A percentile compares a stretch with the other conserved stretches of the same genome.
Evolutionary conservation across 2,113 vertebrate genomes (phyloP).

Genomic region (Microcebus lehilahytsara): DNA sequence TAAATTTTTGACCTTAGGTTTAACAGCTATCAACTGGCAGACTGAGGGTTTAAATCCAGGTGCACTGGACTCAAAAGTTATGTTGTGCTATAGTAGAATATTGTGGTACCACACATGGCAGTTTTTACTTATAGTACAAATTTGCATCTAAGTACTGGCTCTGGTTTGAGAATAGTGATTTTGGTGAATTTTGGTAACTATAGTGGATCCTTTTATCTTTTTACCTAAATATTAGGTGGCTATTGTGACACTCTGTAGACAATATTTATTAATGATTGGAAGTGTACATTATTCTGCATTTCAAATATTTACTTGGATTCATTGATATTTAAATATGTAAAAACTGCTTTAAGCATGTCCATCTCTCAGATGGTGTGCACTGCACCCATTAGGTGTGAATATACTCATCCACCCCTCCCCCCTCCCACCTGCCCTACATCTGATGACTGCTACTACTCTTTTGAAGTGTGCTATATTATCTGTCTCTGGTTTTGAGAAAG

Average conservation of each 20-base stretch:
- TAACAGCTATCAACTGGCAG: background rate
- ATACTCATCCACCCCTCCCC: too few species aligned
- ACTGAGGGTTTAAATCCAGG: background rate
- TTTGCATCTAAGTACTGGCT: background rate
- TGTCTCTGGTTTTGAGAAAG: background rate
- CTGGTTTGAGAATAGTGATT: background rate
- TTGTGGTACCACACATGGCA: background rate
- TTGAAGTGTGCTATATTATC: background rate
- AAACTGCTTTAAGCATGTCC: background rate
- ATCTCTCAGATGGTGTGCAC: too few species aligned
- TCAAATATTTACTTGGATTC: background rate
- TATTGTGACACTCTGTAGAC: background rate
- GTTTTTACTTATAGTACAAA: background rate
- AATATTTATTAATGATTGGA: background rate
- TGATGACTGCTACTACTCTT: background rate
- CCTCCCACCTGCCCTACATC: too few species aligned
- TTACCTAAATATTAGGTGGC: background rate
- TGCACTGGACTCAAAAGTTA: background rate
- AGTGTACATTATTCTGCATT: background rate
- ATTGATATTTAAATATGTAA: background rate
- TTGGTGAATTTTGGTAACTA: background rate
- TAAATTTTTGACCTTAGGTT: background rate
- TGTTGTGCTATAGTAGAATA: background rate
- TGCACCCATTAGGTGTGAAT: too few species aligned
- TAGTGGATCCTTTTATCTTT: background rate